Base-by-base conservation (phyloP, 1,140 invertebrate genomes). In the Trypoxylus dichotomus region DNA sequence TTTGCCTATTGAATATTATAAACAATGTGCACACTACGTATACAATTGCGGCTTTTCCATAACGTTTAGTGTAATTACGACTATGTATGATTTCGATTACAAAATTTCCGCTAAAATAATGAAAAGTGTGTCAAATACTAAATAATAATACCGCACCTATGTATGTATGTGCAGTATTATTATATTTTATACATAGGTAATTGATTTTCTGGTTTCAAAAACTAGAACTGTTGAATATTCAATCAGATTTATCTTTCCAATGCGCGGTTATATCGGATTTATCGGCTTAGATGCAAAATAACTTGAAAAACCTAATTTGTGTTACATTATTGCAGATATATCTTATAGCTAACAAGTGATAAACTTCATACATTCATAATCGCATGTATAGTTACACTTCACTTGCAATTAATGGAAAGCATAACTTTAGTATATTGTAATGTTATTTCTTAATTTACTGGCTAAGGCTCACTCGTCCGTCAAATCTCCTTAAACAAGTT, bases 91-190 rank as follows among this genome's bases (percentile, higher is more conserved):
- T n/a, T 68, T 27, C 21, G 60, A 68, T 68, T 68, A 68, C 60
- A 68, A 68, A 68, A 68, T 68, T 68, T 68, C 60, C 60, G 60
- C 24, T 68, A 27, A 68, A 68, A 25, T 68, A 68, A 24, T 29
- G 60, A 68, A 68, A 68, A 68, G 60, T 68, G 13, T 68, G 60
- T 68, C 60, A 29, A 68, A 68, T 68, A 68, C 15, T 37, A 24
- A 68, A 68, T 68, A 68, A 24, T 68, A 63, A 63, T 24, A 68
- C 60, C 60, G 24, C 60, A 27, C 27, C 21, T 29, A 68, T 68
- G 32, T 37, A 8, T 37, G 32, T 37, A 68, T 68, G 15, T 8
- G 32, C 10, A 37, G 5, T 27, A 63, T 27, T 63, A 63, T 63
- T 24, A 63, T 63, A 58, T 58, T 58, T 58, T 58, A 58, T 58